A percentile compares a stretch with the other conserved stretches of the same genome.
Conservation (phyloP, 2,888 invertebrate species). For the Acanthoscelides obtectus region DNA sequence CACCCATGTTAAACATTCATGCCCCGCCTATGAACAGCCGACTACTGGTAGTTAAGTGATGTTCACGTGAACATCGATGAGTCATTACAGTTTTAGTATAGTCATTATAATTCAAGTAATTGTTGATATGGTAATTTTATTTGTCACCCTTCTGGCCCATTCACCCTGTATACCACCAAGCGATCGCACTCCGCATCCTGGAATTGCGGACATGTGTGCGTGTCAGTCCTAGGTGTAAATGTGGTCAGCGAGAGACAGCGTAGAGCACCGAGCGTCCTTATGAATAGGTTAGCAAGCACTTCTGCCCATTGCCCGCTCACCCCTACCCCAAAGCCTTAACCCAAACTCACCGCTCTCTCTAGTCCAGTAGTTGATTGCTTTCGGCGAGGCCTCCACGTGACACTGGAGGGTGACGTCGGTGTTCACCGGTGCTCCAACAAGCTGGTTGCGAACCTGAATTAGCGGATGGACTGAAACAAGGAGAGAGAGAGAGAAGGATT, state of each 20-base stretch:
- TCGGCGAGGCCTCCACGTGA: constrained; percentile 87
- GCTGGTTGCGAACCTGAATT: constrained; percentile 90
- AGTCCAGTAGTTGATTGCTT: constrained; percentile 93
- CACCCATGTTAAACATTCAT: too few relatives aligned
- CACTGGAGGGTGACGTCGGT: constrained; percentile 81
- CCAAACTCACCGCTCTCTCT: constrained; percentile 73
- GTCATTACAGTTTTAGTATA: too few relatives aligned
- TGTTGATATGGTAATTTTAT: too few relatives aligned
- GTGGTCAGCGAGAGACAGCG: neutral
- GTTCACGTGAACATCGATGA: too few relatives aligned
- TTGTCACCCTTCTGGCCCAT: too few relatives aligned
- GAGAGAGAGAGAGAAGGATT: too few relatives aligned
- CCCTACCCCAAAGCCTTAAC: too few relatives aligned
- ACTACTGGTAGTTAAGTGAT: too few relatives aligned
- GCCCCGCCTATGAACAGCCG: too few relatives aligned
- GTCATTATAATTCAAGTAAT: too few relatives aligned
- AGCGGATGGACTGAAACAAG: constrained; percentile 76
- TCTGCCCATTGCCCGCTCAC: neutral
- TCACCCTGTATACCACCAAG: neutral
- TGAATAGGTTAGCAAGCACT: neutral
- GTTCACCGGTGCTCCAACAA: constrained; percentile 82
- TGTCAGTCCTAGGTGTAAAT: neutral
- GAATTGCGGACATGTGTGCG: neutral
- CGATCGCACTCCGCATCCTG: neutral
- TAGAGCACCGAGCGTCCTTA: neutral